These are phyloP conservation scores for Dicrurus megarhynchus DNA, from an alignment of 2,113 vertebrate genomes.

Conservation along the genomic window DNA sequence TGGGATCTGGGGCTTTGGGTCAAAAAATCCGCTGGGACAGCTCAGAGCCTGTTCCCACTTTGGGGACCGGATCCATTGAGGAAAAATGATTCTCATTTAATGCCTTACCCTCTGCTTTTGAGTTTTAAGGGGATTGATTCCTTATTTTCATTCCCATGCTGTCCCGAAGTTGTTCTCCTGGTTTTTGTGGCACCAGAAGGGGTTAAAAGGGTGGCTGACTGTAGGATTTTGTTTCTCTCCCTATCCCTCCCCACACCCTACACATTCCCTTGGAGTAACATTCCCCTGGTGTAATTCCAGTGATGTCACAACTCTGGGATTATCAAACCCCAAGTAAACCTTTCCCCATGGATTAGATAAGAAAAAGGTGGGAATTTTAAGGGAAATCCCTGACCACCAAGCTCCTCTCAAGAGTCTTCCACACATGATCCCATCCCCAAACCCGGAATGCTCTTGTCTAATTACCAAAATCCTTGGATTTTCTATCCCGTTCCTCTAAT, in stretches of 20 bases:
- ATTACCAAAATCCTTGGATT: neutral
- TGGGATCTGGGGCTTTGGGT: neutral
- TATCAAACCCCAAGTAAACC: neutral
- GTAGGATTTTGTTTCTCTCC: neutral
- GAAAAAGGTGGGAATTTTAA: neutral
- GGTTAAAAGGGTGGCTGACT: fast-evolving
- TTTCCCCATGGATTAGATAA: neutral
- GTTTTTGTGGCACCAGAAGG: neutral
- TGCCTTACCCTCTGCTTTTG: neutral
- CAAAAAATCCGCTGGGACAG: neutral
- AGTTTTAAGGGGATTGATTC: neutral
- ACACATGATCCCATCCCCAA: neutral
- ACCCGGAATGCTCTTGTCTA: fast-evolving
- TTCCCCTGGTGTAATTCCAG: neutral
- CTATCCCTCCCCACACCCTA: neutral
- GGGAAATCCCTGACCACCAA: neutral
- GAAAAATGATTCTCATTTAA: fast-evolving
- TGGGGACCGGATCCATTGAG: fast-evolving
- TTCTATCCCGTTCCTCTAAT: neutral
- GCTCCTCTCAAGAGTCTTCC: neutral
- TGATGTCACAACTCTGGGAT: neutral
- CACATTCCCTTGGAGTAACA: neutral
- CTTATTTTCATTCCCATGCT: fast-evolving
- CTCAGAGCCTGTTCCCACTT: neutral
- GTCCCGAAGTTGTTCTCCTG: neutral